Conservation (phyloP, 2,888 invertebrate species). For the Brachyopa scutellaris region DNA sequence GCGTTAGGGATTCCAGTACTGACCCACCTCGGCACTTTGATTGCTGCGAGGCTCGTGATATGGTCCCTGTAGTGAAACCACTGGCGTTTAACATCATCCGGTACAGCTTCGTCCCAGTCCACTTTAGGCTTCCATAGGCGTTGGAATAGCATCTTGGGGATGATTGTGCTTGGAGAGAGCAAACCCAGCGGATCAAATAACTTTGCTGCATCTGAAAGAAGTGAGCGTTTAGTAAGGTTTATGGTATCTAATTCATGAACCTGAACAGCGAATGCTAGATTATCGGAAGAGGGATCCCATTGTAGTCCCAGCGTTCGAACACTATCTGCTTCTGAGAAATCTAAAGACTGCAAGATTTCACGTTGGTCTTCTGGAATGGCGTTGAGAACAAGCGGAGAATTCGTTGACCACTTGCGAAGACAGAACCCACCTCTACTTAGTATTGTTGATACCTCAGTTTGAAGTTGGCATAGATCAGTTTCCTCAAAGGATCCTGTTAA, state of each 20-base stretch:
- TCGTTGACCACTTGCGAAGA: slow-evolving; percentile 13
- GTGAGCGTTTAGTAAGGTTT: slow-evolving; percentile 19
- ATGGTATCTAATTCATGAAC: slow-evolving; percentile 1
- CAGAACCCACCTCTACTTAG: background rate
- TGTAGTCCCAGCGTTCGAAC: slow-evolving; percentile 20
- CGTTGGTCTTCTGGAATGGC: slow-evolving; percentile 20
- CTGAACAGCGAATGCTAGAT: background rate
- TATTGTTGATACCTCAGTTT: background rate
- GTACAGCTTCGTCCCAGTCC: slow-evolving; percentile 27
- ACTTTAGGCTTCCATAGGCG: slow-evolving; percentile 23
- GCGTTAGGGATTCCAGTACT: slow-evolving; percentile 17
- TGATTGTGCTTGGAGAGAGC: slow-evolving; percentile 27
- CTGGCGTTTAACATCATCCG: background rate
- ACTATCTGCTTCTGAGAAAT: slow-evolving; percentile 2
- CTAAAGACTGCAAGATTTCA: slow-evolving; percentile 4
- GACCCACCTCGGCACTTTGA: slow-evolving; percentile 32
- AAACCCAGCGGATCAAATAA: slow-evolving; percentile 27
- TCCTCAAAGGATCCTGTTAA: background rate
- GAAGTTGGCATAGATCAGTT: background rate
- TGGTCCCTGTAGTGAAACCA: too few species aligned
- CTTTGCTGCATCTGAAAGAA: slow-evolving; percentile 16
- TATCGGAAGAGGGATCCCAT: slow-evolving; percentile 5
- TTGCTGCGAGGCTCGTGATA: slow-evolving; percentile 29
- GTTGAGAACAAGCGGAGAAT: slow-evolving; percentile 16
- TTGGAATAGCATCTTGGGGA: slow-evolving; percentile 37